A percentile compares a stretch with the other conserved stretches of the same genome.
phyloP scores from a whole-genome alignment of 1,140 invertebrate genomes.

The Phenacoccus solenopsis region DNA sequence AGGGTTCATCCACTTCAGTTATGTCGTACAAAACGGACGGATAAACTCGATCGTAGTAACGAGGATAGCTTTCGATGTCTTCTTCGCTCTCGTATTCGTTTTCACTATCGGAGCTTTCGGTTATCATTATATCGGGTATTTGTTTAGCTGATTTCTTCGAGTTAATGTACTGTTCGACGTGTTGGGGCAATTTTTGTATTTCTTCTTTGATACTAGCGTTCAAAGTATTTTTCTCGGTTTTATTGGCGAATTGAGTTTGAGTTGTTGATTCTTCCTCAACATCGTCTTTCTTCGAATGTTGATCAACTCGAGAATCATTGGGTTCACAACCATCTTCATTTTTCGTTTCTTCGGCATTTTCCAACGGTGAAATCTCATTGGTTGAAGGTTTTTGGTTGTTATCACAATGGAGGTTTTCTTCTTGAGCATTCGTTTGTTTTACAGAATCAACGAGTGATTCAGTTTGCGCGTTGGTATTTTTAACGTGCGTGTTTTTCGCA shows the following conservation, averaged over 20 bases:
- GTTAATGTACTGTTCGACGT: neutral
- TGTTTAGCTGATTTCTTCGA: neutral
- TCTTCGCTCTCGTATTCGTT: neutral
- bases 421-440: neutral
- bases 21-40: neutral
- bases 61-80: neutral
- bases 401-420: neutral
- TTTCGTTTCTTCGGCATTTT: neutral
- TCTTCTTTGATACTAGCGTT: neutral
- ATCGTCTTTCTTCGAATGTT: neutral
- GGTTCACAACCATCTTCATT: neutral
- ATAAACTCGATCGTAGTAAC: neutral
- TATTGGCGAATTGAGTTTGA: neutral
- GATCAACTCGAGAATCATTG: neutral
- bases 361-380: no score
- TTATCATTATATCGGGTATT: neutral
- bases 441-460: neutral
- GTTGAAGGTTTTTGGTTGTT: neutral
- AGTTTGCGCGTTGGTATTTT: neutral
- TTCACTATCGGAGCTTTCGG: constrained; percentile 5
- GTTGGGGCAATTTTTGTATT: neutral
- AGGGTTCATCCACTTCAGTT: neutral
- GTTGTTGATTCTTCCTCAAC: neutral
- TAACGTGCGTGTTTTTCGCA: no score
- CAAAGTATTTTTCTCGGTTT: neutral